Evolutionary conservation across 2,113 vertebrate genomes (phyloP), one percentile per base, ranked within the genome.

Genomic region (Myotis brandtii): DNA sequence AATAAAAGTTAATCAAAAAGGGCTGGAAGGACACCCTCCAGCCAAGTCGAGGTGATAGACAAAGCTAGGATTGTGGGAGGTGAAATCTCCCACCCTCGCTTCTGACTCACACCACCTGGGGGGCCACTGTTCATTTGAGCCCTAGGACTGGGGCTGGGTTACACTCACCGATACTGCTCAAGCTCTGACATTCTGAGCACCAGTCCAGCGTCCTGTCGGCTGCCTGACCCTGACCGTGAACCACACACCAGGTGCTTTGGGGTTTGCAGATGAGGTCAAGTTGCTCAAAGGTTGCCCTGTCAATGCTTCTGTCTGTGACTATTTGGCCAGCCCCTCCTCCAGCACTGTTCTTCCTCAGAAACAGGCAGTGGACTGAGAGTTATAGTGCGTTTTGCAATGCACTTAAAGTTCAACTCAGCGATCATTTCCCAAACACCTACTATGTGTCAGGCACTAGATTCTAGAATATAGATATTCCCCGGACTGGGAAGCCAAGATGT

Each of bases 1-100:
- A 95, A 93, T 48, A 84, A 67, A 94, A 95, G 84, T 77, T 77
- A 93, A 94, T 89, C 59, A 56, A 34, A 94, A 90, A 76, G 18
- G 40, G 40, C 81, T 92, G 67, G 62, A 88, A 73, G 46, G 46
- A 75, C 0, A 9, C 2, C 25, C 12, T 95, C 20, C 43, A 77
- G 66, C 56, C 73, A 32, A 70, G 52, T 7, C 9, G 4, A 85
- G 56, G 37, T 70, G 91, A 43, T 1, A 72, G 85, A 73, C 46
- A 86, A 89, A 91, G 89, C 80, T 62, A 30, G 75, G 40, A 62
- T n/a, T 80, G 3, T 82, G 85, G 32, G 40, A 86, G 73, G 43
- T 43, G 86, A 70, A 18, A 48, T 27, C 69, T 40, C n/a, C 52
- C 0, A 12, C 37, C 8, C 32, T 43, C 2, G 34, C 37, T 40